phyloP scores from a whole-genome alignment of 2,797 vertebrate genomes.

The Poeciliopsis presidionis region DNA sequence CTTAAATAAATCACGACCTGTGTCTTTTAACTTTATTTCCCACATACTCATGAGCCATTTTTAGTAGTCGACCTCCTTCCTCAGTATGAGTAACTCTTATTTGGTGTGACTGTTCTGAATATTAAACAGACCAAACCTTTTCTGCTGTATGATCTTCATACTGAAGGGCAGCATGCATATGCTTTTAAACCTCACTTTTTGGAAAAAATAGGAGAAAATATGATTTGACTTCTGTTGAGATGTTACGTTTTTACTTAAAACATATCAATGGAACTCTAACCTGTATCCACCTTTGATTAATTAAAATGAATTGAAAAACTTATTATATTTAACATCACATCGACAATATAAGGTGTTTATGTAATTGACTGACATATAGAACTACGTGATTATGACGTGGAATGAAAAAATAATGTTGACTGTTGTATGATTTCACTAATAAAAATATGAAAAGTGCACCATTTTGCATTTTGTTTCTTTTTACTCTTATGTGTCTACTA shows the following conservation, averaged over 20 bases:
- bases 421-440: not conserved
- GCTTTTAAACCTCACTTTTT: not conserved
- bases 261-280: too few species aligned
- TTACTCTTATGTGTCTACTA: not conserved
- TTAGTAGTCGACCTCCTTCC: not conserved
- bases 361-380: not conserved
- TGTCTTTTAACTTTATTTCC: slow-evolving; percentile 6
- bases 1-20: not conserved
- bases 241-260: not conserved
- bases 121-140: slow-evolving; percentile 1
- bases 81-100: not conserved
- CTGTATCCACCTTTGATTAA: not conserved
- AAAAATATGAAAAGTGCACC: not conserved
- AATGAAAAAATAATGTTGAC: not conserved
- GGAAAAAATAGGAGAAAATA: not conserved
- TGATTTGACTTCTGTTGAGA: not conserved
- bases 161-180: not conserved
- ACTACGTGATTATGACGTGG: not conserved
- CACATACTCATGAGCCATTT: slow-evolving; percentile 4
- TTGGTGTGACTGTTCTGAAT: slow-evolving; percentile 2
- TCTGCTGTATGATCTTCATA: not conserved
- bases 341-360: not conserved
- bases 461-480: too few species aligned
- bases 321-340: not conserved
- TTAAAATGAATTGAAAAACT: not conserved